Evolutionary conservation across 2,888 invertebrate genomes (phyloP), one percentile per base, ranked within the genome.

Genomic region (Drosophila multiciliata): DNA sequence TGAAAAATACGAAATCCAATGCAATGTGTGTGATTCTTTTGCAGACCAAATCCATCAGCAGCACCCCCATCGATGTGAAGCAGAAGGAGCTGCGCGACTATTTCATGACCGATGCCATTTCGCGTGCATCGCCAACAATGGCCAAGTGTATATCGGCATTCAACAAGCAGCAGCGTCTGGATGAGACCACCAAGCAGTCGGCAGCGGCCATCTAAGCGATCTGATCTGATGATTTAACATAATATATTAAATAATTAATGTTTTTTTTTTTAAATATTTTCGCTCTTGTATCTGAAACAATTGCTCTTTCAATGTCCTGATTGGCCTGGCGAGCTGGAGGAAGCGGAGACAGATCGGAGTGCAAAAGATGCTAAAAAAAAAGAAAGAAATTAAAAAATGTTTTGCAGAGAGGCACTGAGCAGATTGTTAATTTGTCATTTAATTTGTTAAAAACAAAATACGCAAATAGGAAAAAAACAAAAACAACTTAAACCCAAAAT

Each of bases 121-220:
- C 98, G 79, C 95, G 99, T 91, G 98, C 99, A 36, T 99, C 99
- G 6, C 97, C 97, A 75, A 99, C 99, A 58, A 99, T 99, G 99
- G 99, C 99, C 58, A 99, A 99, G 93, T 99, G 99, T 93, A 96
- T 99, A 79, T 96, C 97, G 90, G 99, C 99, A 17, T 97, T 96
- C 3, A 94, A 95, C 82, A 97, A 97, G 92, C 91, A 93, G 63
- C 91, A 90, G 78, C 73, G 86, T 62, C 62, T 75, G 63, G 73
- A 83, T 40, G 88, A 89, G 74, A 62, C 73, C 36, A 45, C 83
- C 67, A 83, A 88, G 70, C 87, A 85, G 65, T 85, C 84, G 66
- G 73, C 82, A 53, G 91, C 89, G 53, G 90, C 89, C 63, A 75
- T 75, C 66, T 82, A 90, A 76, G 63, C 64, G 29, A 64, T 71